Base-by-base conservation (phyloP, 2,797 vertebrate species). In the Phaenicophaeus curvirostris region DNA sequence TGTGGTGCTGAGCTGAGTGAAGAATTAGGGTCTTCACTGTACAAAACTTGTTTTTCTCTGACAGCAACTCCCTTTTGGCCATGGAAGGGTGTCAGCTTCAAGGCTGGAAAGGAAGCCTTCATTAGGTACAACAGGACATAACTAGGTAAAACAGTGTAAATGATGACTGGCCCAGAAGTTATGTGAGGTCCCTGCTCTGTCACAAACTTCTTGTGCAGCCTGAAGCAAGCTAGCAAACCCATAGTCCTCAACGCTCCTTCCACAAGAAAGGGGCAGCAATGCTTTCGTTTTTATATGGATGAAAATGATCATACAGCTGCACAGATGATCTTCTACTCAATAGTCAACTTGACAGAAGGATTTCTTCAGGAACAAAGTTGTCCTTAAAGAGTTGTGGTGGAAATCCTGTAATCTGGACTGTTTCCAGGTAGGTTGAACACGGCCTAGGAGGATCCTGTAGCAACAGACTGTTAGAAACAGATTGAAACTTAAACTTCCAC, bases 401-500 rank as follows among this genome's bases (percentile, higher is more conserved):
- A 88, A 86, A 80, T 63, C 18, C 48, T 7, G 1, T 44, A 5
- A 58, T 42, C 33, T 31, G 15, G 87, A 65, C 33, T 80, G 14
- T 77, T 89, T 85, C 28, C 33, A 86, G 41, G 33, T 15, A 62
- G 51, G 79, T 91, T 31, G 33, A 84, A 82, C 21, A 31, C 21
- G 39, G 61, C 28, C 57, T 78, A 68, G 67, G 15, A 93, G 59
- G 84, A 82, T 28, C 18, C 39, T 90, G 53, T 77, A 61, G 71
- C 44, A 82, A 87, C 78, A 82, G 35, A 84, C 33, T 87, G 15
- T 55, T 88, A 86, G 54, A 92, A 79, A 71, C 41, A 89, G 50
- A 33, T 35, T 71, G 79, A 91, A 94, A 92, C 83, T 65, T 50
- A 89, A 91, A 89, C 79, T 74, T 95, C 51, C 5, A 9, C 66